Conservation (phyloP, 2,113 vertebrate species). For the Sisor rabdophorus region DNA sequence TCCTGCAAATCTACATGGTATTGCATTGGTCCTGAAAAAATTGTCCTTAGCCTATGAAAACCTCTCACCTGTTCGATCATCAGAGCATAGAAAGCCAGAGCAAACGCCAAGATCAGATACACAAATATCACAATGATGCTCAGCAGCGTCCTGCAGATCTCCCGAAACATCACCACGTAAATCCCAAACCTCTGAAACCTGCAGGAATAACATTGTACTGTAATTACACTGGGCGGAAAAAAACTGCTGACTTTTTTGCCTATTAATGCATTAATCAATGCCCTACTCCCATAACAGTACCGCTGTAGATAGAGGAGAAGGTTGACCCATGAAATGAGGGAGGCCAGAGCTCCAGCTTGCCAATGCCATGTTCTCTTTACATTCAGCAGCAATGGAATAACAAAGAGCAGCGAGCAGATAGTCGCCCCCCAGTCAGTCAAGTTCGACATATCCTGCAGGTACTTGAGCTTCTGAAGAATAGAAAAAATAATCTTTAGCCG, state of each 20-base stretch:
- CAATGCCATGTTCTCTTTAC: slow-evolving; percentile 65
- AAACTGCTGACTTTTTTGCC: too few species aligned
- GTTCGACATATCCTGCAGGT: slow-evolving; percentile 54
- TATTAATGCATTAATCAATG: too few species aligned
- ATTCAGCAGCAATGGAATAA: slow-evolving; percentile 53
- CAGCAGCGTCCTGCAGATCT: slow-evolving; percentile 77
- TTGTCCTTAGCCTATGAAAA: neutral
- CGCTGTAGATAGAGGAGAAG: slow-evolving; percentile 82
- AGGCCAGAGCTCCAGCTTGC: slow-evolving; percentile 77
- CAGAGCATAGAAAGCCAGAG: slow-evolving; percentile 79
- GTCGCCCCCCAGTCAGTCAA: slow-evolving; percentile 53
- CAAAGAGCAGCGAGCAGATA: slow-evolving; percentile 53
- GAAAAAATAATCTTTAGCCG: neutral
- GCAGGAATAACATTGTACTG: neutral
- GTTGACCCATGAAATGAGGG: slow-evolving; percentile 80
- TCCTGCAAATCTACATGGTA: neutral
- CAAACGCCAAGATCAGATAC: slow-evolving; percentile 80
- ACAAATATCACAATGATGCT: slow-evolving; percentile 75
- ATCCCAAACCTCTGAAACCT: slow-evolving; percentile 86
- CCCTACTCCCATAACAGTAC: slow-evolving; percentile 49
- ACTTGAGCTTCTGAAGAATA: slow-evolving; percentile 43
- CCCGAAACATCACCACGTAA: slow-evolving; percentile 85
- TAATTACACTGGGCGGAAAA: neutral
- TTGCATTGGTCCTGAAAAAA: neutral
- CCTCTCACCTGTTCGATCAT: slow-evolving; percentile 70